These are phyloP conservation scores for Drosophila peninsularis DNA, from an alignment of 2,888 invertebrate species.

Conservation along the genomic window DNA sequence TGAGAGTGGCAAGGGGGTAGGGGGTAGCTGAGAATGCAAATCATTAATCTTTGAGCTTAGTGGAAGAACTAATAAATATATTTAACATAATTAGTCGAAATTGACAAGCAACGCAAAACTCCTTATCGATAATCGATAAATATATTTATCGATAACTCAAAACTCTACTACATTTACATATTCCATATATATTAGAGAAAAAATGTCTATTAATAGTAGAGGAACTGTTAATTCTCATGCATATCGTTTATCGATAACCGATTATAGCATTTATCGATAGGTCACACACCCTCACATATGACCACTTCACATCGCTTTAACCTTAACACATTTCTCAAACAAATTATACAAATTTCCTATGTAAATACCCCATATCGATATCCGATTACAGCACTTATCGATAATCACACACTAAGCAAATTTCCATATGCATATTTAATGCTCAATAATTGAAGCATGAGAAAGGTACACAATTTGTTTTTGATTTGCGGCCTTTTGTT, in stretches of 20 bases:
- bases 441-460: conserved; percentile 19
- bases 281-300: background rate
- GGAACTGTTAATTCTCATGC: too few species aligned
- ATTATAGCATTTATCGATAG: background rate
- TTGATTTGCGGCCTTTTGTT: conserved; percentile 14
- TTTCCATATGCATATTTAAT: conserved; percentile 14
- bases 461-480: background rate
- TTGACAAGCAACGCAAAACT: too few species aligned
- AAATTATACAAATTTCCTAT: background rate
- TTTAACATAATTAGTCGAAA: too few species aligned
- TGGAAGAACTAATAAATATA: background rate
- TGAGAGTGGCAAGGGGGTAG: too few species aligned
- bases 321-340: background rate
- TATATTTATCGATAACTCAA: background rate
- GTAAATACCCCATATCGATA: background rate
- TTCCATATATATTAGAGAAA: too few species aligned
- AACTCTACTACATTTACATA: too few species aligned
- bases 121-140: background rate
- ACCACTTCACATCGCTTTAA: background rate
- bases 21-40: background rate
- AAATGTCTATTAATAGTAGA: too few species aligned
- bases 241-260: too few species aligned
- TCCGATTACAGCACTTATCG: conserved; percentile 1
- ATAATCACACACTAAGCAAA: background rate
- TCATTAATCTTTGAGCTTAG: background rate